A percentile compares a stretch with the other conserved stretches of the same genome.
Conservation (phyloP, 2,888 invertebrate species). For the Dicyrtoma fusca region DNA sequence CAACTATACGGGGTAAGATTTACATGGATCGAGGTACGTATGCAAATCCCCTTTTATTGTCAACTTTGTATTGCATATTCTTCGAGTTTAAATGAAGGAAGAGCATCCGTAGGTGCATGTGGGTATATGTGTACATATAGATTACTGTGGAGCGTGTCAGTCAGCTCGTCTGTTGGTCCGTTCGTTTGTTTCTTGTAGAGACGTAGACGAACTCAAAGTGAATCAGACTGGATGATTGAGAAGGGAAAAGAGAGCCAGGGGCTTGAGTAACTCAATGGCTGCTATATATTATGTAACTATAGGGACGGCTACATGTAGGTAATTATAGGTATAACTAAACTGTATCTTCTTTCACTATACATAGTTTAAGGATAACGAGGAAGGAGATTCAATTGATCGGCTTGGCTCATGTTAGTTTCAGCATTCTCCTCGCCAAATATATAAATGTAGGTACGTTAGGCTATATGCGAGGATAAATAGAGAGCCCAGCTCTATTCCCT, state of each 20-base stretch:
- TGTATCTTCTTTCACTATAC: too few relatives aligned
- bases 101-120: background rate
- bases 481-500: background rate
- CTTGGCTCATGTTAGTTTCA: slow-evolving; percentile 27
- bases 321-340: background rate
- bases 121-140: background rate
- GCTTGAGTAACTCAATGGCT: slow-evolving; percentile 22
- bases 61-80: too few relatives aligned
- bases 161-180: background rate
- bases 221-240: slow-evolving; percentile 33
- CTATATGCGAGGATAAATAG: background rate
- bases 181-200: background rate
- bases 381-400: slow-evolving; percentile 33
- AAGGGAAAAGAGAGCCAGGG: slow-evolving; percentile 25
- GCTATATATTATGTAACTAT: too few relatives aligned
- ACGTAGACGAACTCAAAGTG: slow-evolving; percentile 12
- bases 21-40: too few relatives aligned
- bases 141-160: background rate
- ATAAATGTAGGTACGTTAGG: background rate
- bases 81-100: background rate
- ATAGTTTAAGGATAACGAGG: background rate
- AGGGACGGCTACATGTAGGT: background rate
- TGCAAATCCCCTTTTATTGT: too few relatives aligned
- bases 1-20: background rate
- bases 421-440: background rate